Evolutionary conservation across 1,140 invertebrate species (phyloP), one percentile per base, ranked within the genome.

Genomic region (Temnothorax nylanderi): DNA sequence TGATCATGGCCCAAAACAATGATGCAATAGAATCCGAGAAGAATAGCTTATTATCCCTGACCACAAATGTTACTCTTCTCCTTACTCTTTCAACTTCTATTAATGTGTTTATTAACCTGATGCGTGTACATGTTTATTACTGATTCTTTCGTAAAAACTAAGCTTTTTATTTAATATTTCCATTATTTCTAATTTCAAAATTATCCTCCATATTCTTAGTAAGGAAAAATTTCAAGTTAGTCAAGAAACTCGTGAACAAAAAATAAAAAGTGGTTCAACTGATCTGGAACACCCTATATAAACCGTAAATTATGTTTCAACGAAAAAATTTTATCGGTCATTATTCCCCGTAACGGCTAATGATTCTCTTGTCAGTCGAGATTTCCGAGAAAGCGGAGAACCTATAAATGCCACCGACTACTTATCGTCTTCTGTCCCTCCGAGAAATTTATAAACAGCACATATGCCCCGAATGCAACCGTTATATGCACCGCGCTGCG

Each of bases 371-470:
- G 80, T 84, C 80, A 75, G 60, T 6, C 54, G 71, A 16, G 74
- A 78, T 88, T 89, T 89, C 88, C 74, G 16, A 88, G 88, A 89
- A 89, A 89, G 34, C 56, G 78, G n/a, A 56, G 65, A 78, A 87
- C 85, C 51, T 72, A 81, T 69, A 82, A 82, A 82, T 32, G 76
- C 74, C 37, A 37, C 5, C 64, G 64, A 49, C 51, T 41, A 5
- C 3, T 89, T 85, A 87, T 89, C 80, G 41, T 54, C 54, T 60
- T 78, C 58, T 32, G 64, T 72, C 76, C 58, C 80, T 85, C 80
- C 76, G 65, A 81, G 58, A 72, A 74, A 88, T 82, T 88, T 80
- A 87, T 87, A 88, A 88, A 88, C 84, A 80, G 54, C 60, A 49
- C 82, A 62, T 76, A 54, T 32, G 54, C 34, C 8, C 26, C 37